Evolutionary conservation across 1,140 invertebrate genomes (phyloP).

Genomic region (Scaptomyza pallida): DNA sequence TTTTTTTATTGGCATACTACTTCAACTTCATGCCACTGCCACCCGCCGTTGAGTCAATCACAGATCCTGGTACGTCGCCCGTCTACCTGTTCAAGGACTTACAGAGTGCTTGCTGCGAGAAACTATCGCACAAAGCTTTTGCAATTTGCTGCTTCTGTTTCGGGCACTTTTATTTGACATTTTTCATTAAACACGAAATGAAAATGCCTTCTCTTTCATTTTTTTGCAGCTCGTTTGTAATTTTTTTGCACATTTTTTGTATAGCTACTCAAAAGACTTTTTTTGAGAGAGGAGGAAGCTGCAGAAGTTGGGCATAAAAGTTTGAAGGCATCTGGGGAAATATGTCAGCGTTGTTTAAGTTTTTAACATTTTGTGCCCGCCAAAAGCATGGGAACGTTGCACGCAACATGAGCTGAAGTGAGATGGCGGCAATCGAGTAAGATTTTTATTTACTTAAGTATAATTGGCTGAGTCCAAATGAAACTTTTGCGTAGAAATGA

Average conservation of each 20-base stretch:
- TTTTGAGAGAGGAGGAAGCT: constrained; percentile 3
- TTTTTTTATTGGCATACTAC: constrained; percentile 51
- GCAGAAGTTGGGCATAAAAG: constrained; percentile 66
- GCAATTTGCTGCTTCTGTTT: constrained; percentile 75
- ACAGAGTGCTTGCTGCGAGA: constrained; percentile 33
- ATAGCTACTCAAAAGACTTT: constrained; percentile 51
- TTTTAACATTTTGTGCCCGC: constrained; percentile 71
- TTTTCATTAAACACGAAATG: constrained; percentile 80
- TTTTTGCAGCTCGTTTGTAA: not conserved
- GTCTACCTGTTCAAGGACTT: constrained; percentile 42
- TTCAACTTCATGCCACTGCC: constrained; percentile 7
- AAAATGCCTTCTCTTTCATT: constrained; percentile 62
- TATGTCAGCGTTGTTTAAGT: constrained; percentile 80
- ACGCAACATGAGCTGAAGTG: too few species aligned
- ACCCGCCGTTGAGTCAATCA: not conserved
- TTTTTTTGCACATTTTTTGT: constrained; percentile 67
- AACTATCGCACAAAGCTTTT: constrained; percentile 73
- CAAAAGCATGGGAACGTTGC: constrained; percentile 36
- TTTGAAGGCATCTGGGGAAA: constrained; percentile 80
- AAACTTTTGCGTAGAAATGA: constrained; percentile 55
- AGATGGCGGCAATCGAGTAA: constrained; percentile 15
- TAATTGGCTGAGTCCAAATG: constrained; percentile 57
- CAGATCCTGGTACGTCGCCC: constrained; percentile 6
- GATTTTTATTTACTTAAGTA: constrained; percentile 74
- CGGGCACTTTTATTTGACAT: constrained; percentile 82